phyloP scores from a whole-genome alignment of 1,140 invertebrate species.

The Brachystomella parvula region DNA sequence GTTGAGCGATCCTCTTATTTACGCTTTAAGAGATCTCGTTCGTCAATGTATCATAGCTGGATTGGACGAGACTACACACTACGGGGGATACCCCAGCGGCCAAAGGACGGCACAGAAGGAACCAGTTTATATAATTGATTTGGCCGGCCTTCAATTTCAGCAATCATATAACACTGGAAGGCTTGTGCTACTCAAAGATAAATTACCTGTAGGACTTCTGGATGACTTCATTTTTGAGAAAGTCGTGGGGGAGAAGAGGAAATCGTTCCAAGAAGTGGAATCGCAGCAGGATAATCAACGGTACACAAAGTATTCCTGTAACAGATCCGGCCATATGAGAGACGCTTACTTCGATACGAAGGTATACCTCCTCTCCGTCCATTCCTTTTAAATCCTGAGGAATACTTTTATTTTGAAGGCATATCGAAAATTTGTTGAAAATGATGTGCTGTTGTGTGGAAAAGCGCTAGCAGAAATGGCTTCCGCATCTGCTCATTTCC shows the following conservation, averaged over 20 bases:
- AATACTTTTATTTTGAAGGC: conserved; percentile 3
- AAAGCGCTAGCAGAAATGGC: conserved; percentile 17
- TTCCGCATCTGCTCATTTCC: neutral
- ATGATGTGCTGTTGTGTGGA: conserved; percentile 15
- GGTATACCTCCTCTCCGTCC: no score
- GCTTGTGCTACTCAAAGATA: conserved; percentile 11
- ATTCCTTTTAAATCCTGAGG: neutral
- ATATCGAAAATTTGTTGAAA: conserved; percentile 21
- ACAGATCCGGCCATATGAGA: neutral
- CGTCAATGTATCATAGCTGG: conserved; percentile 18
- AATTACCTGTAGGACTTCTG: conserved; percentile 10
- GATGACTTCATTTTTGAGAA: conserved; percentile 28
- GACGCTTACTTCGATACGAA: conserved; percentile 10
- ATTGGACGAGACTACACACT: conserved; percentile 5
- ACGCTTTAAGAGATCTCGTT: conserved; percentile 20
- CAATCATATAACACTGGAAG: conserved; percentile 18
- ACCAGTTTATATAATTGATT: conserved; percentile 18
- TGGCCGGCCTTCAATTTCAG: conserved; percentile 27
- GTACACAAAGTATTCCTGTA: neutral
- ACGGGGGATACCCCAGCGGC: conserved; percentile 5
- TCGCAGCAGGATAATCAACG: neutral
- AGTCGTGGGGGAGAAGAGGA: conserved; percentile 23
- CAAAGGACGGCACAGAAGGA: neutral
- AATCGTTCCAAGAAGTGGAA: conserved; percentile 8
- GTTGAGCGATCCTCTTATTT: conserved; percentile 3